Evolutionary conservation across 2,888 invertebrate species (phyloP).

Genomic region (Corythucha ciliata): DNA sequence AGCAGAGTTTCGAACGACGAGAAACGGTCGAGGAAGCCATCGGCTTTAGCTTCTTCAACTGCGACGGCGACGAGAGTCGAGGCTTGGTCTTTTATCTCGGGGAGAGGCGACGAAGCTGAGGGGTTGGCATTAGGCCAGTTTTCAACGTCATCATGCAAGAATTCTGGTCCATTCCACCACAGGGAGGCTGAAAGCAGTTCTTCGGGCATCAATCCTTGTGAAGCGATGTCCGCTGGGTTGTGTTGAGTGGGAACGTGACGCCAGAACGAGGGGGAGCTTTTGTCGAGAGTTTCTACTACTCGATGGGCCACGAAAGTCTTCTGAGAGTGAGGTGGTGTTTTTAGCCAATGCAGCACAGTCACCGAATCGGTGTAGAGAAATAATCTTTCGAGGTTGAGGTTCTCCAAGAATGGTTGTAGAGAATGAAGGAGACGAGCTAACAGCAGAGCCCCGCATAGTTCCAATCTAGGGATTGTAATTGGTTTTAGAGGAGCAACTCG

Average conservation of each 20-base stretch:
- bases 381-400: background rate
- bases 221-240: slow-evolving; percentile 23
- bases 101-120: too few species aligned
- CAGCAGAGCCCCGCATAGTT: slow-evolving; percentile 25
- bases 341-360: slow-evolving; percentile 25
- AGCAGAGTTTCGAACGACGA: too few species aligned
- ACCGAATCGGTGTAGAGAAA: slow-evolving; percentile 23
- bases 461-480: slow-evolving; percentile 23
- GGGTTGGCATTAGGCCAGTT: too few species aligned
- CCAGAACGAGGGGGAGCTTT: slow-evolving; percentile 11
- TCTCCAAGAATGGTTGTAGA: background rate
- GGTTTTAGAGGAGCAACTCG: slow-evolving; percentile 23
- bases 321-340: slow-evolving; percentile 19
- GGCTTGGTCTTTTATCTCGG: too few species aligned
- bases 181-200: slow-evolving; percentile 9
- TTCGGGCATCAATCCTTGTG: slow-evolving; percentile 15
- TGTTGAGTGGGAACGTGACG: slow-evolving; percentile 18
- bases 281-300: slow-evolving; percentile 13
- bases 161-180: slow-evolving; percentile 24
- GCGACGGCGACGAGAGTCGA: too few species aligned
- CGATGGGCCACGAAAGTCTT: slow-evolving; percentile 27
- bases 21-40: too few species aligned
- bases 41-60: too few species aligned
- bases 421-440: slow-evolving; percentile 9
- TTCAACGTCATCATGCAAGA: too few species aligned